Base-by-base conservation (phyloP, 2,888 invertebrate genomes). In the Phrixothrix hirtus region DNA sequence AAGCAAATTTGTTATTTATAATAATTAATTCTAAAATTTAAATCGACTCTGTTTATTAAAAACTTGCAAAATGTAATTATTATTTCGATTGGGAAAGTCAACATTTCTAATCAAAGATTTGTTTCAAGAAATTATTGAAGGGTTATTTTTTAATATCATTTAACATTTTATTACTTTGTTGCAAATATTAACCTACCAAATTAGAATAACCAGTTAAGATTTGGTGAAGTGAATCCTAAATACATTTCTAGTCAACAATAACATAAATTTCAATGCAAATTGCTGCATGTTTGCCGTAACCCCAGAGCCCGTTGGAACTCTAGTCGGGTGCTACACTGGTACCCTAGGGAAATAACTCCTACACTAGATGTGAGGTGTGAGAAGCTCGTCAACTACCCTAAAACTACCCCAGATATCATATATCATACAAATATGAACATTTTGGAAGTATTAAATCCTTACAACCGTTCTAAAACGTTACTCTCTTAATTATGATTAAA, bases 261-360 rank as follows among this genome's bases (percentile, higher is more conserved):
- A 67, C 68, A 68, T 68, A 68, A 69, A 70, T 68, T 69, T 67
- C 65, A 61, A 65, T 66, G 67, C 64, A 70, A 70, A 70, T 69
- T 70, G 67, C 65, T 61, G 55, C 62, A 62, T 66, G 65, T 57
- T 63, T 60, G 61, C 61, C 60, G 63, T 63, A 62, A 57, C 61
- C 63, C 59, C 62, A 63, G 60, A 61, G 61, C 61, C 62, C 63
- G 53, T 58, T 25, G 60, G 66, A 64, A 61, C 64, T 59, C 57
- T 63, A 64, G 58, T 55, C 62, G 59, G 62, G 59, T 60, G 61
- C 61, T 60, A 59, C 62, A 54, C 56, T 50, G 55, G 60, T 60
- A 61, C 65, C 65, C 55, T 55, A 57, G 62, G 64, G 61, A 64
- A 61, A 63, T 51, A 54, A 50, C 54, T 50, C 47, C 44, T 51